Conservation (phyloP, 2,113 vertebrate genomes). For the Rhynchomys soricoides region DNA sequence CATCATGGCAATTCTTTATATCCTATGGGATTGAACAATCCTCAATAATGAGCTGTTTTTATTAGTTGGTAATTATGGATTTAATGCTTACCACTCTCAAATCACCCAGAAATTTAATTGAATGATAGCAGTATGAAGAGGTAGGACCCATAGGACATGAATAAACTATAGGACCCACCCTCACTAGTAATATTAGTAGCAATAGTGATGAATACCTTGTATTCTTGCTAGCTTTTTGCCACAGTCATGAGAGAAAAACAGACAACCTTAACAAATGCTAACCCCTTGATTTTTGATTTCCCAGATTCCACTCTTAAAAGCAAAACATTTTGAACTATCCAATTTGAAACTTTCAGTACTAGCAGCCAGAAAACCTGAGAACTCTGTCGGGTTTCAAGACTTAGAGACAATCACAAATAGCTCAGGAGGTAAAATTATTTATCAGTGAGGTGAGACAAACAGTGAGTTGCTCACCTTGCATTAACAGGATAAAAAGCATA, state of each 20-base stretch:
- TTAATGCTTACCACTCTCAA: neutral
- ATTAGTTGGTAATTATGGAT: neutral
- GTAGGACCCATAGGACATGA: neutral
- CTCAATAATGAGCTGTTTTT: neutral
- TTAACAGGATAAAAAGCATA: neutral
- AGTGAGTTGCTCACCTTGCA: conserved; percentile 14
- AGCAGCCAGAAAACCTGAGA: neutral
- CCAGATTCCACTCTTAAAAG: neutral
- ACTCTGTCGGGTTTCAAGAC: neutral
- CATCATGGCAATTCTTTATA: neutral
- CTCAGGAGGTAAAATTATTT: neutral
- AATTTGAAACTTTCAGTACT: neutral
- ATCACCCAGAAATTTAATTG: neutral
- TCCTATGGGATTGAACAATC: neutral
- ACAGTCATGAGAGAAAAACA: neutral
- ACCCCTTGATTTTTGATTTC: neutral
- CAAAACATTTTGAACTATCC: neutral
- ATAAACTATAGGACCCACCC: fast-evolving
- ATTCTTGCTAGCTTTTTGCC: neutral
- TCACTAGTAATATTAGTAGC: fast-evolving
- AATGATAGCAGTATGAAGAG: neutral
- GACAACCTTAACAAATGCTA: neutral
- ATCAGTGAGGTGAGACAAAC: neutral
- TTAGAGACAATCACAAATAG: neutral
- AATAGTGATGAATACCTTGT: too few relatives aligned